These are phyloP conservation scores for Scaptomyza reducta DNA, from an alignment of 2,888 invertebrate genomes.

Conservation along the genomic window DNA sequence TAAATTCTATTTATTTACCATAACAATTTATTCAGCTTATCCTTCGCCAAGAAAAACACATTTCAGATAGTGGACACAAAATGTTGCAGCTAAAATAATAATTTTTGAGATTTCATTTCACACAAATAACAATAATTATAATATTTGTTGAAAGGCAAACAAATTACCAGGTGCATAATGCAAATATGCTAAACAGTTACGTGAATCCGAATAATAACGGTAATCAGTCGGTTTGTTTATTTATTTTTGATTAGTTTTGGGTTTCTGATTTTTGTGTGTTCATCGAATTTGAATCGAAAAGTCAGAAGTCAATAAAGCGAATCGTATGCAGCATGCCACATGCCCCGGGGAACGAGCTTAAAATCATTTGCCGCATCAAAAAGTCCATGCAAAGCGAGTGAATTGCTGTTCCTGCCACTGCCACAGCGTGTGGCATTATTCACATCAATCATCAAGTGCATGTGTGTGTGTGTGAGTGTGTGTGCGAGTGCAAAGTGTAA, in stretches of 20 bases:
- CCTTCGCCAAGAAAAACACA: no score
- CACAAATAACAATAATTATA: background rate
- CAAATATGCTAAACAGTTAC: constrained; percentile 25
- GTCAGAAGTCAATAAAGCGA: constrained; percentile 46
- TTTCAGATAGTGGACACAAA: no score
- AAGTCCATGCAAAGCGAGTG: constrained; percentile 4
- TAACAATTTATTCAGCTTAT: no score
- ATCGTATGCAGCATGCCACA: constrained; percentile 28
- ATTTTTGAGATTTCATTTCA: background rate
- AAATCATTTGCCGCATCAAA: background rate
- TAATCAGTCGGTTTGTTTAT: constrained; percentile 30
- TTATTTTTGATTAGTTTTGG: background rate
- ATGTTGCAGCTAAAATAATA: no score
- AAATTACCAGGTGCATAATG: constrained; percentile 10
- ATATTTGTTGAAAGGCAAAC: constrained; percentile 17
- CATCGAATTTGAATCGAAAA: constrained; percentile 57
- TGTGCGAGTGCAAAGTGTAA: constrained; percentile 61
- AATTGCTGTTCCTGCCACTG: background rate
- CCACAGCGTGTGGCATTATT: constrained; percentile 59
- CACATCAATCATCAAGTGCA: constrained; percentile 62
- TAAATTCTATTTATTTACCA: background rate
- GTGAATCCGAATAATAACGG: constrained; percentile 30
- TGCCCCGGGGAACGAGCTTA: constrained; percentile 4
- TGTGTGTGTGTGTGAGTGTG: constrained; percentile 26
- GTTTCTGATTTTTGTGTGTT: background rate